Base-by-base conservation (phyloP, 2,113 vertebrate genomes). In the Oncorhynchus gorbuscha region DNA sequence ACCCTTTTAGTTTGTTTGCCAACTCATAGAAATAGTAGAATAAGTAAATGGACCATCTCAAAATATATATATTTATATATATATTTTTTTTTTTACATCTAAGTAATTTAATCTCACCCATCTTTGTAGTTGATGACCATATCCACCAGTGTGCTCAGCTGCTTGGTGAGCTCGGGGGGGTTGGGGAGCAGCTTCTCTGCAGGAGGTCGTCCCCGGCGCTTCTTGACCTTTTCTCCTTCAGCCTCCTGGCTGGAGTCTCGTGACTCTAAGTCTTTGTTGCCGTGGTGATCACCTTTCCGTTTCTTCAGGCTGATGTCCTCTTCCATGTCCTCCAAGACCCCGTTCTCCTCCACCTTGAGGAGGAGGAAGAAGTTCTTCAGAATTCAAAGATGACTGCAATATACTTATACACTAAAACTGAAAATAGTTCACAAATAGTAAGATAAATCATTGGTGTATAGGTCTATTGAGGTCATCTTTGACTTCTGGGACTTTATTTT, bases 121-220 rank as follows among this genome's bases (percentile, higher is more conserved):
- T 99, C 98, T 82, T 98, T 99, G 92, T 99, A 99, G 94, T 97
- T 99, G 83, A 98, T 95, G 69, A 99, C 98, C 86, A 98, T 98
- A 76, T 99, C 98, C n/a, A 98, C 96, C 85, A 99, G 96, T 1
- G 95, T 96, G 81, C 96, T 97, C 94, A 99, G 97, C 80, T 95
- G 97, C 85, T 96, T 96, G 20, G 97, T 99, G 86, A 99, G 93
- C 81, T 97, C 96, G 2, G 97, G 97, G 51, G 97, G 98, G 75
- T 99, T 99, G 20, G 98, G 98, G 14, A 97, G 97, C 7, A 98
- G 88, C 61, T 99, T 99, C 90, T 99, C 97, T 1, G 96, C 98
- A 1, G 98, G 98, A 18, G 98, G 97, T 75, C 98, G 95, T 35
- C 98, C 98, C 85, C 98, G 92, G 87, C 97, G 96, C 85, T 97